Evolutionary conservation across 37 sponge, comb jelly and placozoan species (phyloP).

Genomic region (Cladorhizidae sp.): DNA sequence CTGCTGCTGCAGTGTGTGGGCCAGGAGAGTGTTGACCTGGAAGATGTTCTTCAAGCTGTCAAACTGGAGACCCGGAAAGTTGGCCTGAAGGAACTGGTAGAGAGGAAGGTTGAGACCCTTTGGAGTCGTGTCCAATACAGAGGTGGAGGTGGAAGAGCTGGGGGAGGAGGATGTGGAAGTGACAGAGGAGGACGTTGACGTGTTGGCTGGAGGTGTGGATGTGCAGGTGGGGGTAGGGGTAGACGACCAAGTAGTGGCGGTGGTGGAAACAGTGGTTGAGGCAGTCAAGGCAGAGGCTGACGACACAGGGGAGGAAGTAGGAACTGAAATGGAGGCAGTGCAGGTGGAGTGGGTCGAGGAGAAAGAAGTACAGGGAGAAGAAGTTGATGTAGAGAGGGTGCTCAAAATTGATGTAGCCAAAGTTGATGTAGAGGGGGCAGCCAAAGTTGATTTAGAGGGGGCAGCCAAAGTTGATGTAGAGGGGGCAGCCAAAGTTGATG

Average conservation of each 20-base stretch:
- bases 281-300: neutral
- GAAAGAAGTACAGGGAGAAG: neutral
- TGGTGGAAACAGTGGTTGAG: neutral
- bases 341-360: neutral
- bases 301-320: neutral
- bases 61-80: slow-evolving; percentile 29
- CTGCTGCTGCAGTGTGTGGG: slow-evolving; percentile 26
- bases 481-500: neutral
- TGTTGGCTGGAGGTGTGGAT: neutral
- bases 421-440: neutral
- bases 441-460: neutral
- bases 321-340: neutral
- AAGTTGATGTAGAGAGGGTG: too few relatives aligned
- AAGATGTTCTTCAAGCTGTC: slow-evolving; percentile 33
- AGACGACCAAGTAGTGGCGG: neutral
- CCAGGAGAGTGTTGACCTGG: slow-evolving; percentile 18
- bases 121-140: neutral
- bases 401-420: neutral
- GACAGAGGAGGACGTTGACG: neutral
- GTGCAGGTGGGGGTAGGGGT: neutral
- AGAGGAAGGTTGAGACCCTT: slow-evolving; percentile 48
- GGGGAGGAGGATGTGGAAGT: neutral
- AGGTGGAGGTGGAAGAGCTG: neutral
- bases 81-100: slow-evolving; percentile 42
- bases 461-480: neutral